Conservation (phyloP, 2,113 vertebrate genomes). For the Cebidichthys violaceus region DNA sequence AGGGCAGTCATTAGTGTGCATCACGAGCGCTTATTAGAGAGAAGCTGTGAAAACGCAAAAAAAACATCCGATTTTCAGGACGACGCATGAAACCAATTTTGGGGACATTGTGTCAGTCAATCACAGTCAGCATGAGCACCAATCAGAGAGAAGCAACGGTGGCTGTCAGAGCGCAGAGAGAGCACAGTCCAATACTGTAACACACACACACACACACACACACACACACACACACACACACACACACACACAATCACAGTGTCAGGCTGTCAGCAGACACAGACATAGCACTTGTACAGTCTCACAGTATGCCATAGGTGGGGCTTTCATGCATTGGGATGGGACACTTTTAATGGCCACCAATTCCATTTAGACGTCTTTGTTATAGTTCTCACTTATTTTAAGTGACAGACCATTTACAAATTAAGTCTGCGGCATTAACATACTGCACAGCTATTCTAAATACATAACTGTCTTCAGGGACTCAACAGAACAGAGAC, state of each 20-base stretch:
- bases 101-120: neutral
- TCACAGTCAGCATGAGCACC: neutral
- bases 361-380: neutral
- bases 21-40: neutral
- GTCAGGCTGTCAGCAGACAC: neutral
- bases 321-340: neutral
- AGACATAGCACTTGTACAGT: neutral
- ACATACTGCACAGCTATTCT: neutral
- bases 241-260: neutral
- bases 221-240: neutral
- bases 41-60: neutral
- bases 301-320: neutral
- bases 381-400: constrained; percentile 11
- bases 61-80: neutral
- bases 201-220: neutral
- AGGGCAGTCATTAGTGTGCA: neutral
- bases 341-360: neutral
- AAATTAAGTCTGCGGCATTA: neutral
- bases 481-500: neutral
- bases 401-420: constrained; percentile 5
- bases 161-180: neutral
- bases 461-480: neutral
- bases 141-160: neutral
- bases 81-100: neutral
- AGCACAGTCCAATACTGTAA: neutral